These are phyloP conservation scores for Halcyon chelicuti DNA, from an alignment of 2,797 vertebrate species.

Conservation along the genomic window DNA sequence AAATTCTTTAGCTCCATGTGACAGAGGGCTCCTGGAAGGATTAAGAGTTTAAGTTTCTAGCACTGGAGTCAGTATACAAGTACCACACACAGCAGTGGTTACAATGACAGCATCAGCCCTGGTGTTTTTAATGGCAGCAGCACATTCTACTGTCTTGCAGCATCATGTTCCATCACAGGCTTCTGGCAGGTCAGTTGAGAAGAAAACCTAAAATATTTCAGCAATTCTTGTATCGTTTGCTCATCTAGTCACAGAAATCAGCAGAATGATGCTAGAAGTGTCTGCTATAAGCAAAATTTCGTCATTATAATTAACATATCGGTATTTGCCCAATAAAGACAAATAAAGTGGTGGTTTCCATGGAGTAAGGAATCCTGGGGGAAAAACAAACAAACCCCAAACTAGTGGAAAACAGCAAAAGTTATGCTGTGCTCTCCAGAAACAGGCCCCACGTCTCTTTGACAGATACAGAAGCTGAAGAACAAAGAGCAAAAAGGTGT, in stretches of 20 bases:
- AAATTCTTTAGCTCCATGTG: slow-evolving; percentile 88
- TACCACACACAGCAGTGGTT: not conserved
- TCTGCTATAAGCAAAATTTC: not conserved
- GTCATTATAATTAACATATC: not conserved
- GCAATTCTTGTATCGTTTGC: not conserved
- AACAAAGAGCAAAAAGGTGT: not conserved
- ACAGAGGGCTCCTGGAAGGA: slow-evolving; percentile 88
- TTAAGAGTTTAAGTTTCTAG: not conserved
- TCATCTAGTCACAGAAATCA: not conserved
- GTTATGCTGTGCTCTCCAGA: not conserved
- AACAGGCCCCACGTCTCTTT: not conserved
- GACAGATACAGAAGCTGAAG: not conserved
- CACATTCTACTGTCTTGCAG: fast-evolving
- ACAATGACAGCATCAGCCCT: not conserved
- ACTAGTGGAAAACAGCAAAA: not conserved
- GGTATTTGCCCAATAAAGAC: not conserved
- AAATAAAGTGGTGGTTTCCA: not conserved
- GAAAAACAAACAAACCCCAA: not conserved
- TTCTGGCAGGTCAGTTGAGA: not conserved
- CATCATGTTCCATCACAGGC: not conserved
- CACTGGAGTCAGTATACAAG: not conserved
- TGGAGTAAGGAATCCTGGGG: not conserved
- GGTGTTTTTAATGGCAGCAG: not conserved
- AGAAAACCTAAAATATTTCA: not conserved
- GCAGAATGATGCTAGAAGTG: not conserved